Percentiles rank a stretch among this genome's conserved stretches.
phyloP scores from a whole-genome alignment of 2,113 vertebrate genomes.

The Perognathus longimembris region DNA sequence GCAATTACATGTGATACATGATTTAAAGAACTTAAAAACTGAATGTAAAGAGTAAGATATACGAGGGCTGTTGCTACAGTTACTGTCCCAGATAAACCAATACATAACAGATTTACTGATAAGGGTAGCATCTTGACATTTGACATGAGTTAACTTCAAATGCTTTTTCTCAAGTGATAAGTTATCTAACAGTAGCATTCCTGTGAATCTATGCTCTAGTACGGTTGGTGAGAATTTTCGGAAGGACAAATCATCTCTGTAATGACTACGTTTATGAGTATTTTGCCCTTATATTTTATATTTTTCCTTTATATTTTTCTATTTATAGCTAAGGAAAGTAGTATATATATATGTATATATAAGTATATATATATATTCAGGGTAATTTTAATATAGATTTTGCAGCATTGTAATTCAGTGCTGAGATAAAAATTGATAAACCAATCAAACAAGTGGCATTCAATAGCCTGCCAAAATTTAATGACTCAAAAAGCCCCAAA shows the following conservation, averaged over 20 bases:
- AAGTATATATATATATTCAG: neutral
- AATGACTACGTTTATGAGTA: neutral
- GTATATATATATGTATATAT: neutral
- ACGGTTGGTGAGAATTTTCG: neutral
- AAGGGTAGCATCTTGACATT: slow-evolving; percentile 27
- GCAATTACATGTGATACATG: neutral
- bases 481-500: slow-evolving; percentile 57
- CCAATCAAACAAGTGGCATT: slow-evolving; percentile 53
- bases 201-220: neutral
- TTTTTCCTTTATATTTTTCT: no score
- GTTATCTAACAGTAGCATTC: neutral
- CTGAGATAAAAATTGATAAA: slow-evolving; percentile 53
- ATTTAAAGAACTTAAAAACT: neutral
- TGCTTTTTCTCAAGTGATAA: slow-evolving; percentile 11
- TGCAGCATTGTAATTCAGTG: slow-evolving; percentile 43
- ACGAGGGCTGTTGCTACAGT: neutral
- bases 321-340: neutral
- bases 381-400: slow-evolving; percentile 33
- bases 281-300: neutral
- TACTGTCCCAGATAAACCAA: neutral
- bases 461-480: slow-evolving; percentile 63
- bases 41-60: neutral
- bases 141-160: slow-evolving; percentile 22
- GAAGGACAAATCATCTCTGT: neutral
- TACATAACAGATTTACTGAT: neutral